Base-by-base conservation (phyloP, 2,113 vertebrate genomes). In the Phodopus roborovskii region DNA sequence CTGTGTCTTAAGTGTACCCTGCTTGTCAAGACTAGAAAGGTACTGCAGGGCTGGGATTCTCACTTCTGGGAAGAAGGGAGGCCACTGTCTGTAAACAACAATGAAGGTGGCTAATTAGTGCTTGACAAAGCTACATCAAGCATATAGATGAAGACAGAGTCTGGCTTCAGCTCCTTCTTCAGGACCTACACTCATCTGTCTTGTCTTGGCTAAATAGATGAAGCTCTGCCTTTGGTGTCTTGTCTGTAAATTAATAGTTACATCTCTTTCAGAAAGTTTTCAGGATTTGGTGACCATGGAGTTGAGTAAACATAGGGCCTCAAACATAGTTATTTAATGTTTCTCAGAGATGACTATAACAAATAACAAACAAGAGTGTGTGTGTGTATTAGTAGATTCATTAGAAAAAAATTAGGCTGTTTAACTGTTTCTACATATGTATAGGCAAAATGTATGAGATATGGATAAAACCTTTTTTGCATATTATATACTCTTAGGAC, bases 21-120 rank as follows among this genome's bases (percentile, higher is more conserved):
- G 42, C 91, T 94, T 95, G 88, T 97, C 92, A 95, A 16, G 87
- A 95, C 94, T 93, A 53, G 73, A 20, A 68, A 95, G 94, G 71
- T 89, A 83, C 97, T 64, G 20, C 11, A 28, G 64, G 60, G 5
- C 73, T 88, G 48, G 79, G 77, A 89, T 97, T 97, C 97, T 95
- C 71, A 75, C 96, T 97, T 98, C 84, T 19, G 45, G 94, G 83
- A 83, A 70, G 79, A 58, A 53, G 68, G 68, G 92, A 88, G 77
- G 17, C 36, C 71, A 77, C 53, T 19, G 77, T 94, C 93, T 95
- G 53, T 30, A 88, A 92, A 88, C 4, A 88, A 58, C 95, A 97
- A 70, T 24, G 42, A 48, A 96, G 30, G 70, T 64, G 45, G 56
- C 28, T 77, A 45, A 71, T 60, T 17, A 95, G 45, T 33, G 45